Evolutionary conservation across 2,797 vertebrate genomes (phyloP).

Genomic region (Spondyliosoma cantharus): DNA sequence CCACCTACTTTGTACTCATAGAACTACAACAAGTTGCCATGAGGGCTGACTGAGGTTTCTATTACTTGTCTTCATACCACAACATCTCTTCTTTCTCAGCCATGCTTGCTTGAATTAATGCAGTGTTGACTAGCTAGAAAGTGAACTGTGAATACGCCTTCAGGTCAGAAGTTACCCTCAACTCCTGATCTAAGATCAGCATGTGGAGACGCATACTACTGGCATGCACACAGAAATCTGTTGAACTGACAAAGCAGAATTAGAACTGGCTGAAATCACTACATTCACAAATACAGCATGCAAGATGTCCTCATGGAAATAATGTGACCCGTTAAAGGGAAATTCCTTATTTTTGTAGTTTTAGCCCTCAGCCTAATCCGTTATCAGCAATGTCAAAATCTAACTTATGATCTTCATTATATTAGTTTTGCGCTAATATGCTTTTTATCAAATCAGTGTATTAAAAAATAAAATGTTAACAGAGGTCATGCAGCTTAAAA

Average conservation of each 20-base stretch:
- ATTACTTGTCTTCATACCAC: conserved; percentile 56
- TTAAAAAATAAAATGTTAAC: too few species aligned
- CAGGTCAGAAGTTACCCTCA: conserved; percentile 67
- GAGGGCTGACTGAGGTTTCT: conserved; percentile 70
- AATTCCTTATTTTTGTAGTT: not conserved
- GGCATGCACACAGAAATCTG: conserved; percentile 2
- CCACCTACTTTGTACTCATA: conserved; percentile 68
- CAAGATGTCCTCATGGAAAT: not conserved
- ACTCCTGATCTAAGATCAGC: conserved; percentile 63
- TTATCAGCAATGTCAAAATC: not conserved
- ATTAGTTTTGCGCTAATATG: not conserved
- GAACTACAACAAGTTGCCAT: conserved; percentile 65
- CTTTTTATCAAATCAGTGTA: too few species aligned
- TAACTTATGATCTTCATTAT: not conserved
- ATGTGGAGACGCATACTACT: conserved; percentile 11
- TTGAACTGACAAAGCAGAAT: not conserved
- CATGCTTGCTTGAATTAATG: conserved; percentile 73
- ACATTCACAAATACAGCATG: conserved; percentile 7
- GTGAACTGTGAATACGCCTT: conserved; percentile 69
- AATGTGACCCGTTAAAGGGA: not conserved
- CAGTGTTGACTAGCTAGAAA: conserved; percentile 68
- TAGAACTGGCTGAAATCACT: conserved; percentile 1
- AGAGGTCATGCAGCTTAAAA: too few species aligned
- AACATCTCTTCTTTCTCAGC: conserved; percentile 64
- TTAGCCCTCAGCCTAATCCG: not conserved